Conservation (phyloP, 2,797 vertebrate genomes). For the Mormyrus proboscirostris region DNA sequence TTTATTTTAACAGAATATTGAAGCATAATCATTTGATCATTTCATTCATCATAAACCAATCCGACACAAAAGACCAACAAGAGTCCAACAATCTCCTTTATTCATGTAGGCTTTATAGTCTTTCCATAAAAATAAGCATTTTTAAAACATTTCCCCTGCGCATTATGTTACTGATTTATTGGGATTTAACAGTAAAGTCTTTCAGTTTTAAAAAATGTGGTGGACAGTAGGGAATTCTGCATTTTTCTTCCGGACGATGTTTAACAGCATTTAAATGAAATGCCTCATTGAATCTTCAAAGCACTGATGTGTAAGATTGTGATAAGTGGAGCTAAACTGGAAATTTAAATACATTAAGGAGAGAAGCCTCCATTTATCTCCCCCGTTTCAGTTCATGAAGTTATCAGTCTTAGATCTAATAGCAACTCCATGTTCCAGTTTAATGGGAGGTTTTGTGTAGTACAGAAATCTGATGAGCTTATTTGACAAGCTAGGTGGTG, state of each 20-base stretch:
- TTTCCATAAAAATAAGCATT: not conserved
- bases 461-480: not conserved
- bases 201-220: not conserved
- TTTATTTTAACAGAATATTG: not conserved
- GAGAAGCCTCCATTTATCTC: not conserved
- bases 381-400: not conserved
- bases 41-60: not conserved
- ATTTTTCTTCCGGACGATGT: not conserved
- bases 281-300: not conserved
- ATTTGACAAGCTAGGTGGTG: not conserved
- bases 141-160: not conserved
- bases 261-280: not conserved
- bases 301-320: not conserved
- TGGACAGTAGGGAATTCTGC: not conserved
- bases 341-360: not conserved
- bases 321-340: not conserved
- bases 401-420: not conserved
- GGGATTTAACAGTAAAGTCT: not conserved
- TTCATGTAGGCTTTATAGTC: not conserved
- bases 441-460: not conserved
- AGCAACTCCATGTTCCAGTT: not conserved
- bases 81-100: not conserved
- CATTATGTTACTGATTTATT: not conserved
- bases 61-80: not conserved
- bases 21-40: not conserved